Conservation (phyloP, 2,797 vertebrate species). For the Buceros bicornis region DNA sequence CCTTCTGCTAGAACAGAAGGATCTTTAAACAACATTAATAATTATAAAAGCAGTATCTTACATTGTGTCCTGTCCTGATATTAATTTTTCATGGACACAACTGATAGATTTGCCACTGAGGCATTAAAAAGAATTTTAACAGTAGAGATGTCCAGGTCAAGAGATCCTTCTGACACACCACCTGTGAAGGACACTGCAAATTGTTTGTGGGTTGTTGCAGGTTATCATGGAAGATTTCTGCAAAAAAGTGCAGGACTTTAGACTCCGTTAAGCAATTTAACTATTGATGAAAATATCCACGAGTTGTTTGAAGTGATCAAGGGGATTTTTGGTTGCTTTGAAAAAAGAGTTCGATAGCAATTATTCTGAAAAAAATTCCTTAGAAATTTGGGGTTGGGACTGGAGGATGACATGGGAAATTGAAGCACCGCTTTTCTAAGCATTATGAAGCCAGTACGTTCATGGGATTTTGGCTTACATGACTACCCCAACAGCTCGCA, state of each 20-base stretch:
- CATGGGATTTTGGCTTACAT: background rate
- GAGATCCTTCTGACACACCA: background rate
- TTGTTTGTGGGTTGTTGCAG: background rate
- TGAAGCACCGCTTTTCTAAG: background rate
- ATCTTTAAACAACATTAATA: background rate
- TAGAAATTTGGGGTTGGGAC: background rate
- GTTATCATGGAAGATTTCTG: background rate
- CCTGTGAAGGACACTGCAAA: background rate
- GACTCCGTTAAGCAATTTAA: background rate
- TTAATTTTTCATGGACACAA: background rate
- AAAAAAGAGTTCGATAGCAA: background rate
- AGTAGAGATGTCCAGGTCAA: background rate
- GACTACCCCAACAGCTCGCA: background rate
- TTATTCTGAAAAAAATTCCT: background rate
- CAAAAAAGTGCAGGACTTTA: background rate
- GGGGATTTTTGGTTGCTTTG: background rate
- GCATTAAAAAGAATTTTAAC: background rate
- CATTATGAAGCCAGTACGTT: accelerated
- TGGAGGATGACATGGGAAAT: background rate
- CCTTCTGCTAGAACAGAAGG: background rate
- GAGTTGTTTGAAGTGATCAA: background rate
- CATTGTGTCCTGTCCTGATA: background rate
- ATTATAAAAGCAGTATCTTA: background rate
- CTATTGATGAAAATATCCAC: background rate
- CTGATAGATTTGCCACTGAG: background rate